A percentile compares a stretch with the other conserved stretches of the same genome.
These are phyloP conservation scores for Cacoxenus indagator DNA, from an alignment of 2,888 invertebrate species.

Conservation along the genomic window DNA sequence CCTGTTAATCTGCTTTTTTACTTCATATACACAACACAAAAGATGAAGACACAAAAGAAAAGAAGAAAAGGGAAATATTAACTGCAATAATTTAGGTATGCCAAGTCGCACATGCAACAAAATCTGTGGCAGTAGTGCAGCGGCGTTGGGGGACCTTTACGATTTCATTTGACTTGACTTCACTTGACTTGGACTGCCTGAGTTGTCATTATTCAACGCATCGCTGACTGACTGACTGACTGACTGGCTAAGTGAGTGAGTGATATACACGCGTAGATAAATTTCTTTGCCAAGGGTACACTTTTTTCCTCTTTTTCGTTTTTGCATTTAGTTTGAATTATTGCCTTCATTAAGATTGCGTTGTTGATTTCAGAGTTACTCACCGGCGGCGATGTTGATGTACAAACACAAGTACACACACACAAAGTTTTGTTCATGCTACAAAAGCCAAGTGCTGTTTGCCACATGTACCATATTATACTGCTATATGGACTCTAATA, in stretches of 20 bases:
- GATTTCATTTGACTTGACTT: too few relatives aligned
- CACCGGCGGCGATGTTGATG: slow-evolving; percentile 22
- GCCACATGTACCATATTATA: neutral
- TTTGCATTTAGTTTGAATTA: slow-evolving; percentile 62
- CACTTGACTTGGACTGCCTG: neutral
- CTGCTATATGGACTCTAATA: slow-evolving; percentile 9
- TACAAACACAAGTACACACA: slow-evolving; percentile 8
- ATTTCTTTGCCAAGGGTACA: neutral
- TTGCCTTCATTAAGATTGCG: slow-evolving; percentile 64
- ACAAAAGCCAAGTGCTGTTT: slow-evolving; percentile 7
- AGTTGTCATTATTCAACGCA: slow-evolving; percentile 23
- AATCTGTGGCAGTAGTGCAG: slow-evolving; percentile 3
- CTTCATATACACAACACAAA: too few relatives aligned
- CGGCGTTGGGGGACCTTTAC: neutral
- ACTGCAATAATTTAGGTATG: slow-evolving; percentile 17
- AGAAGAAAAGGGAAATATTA: neutral
- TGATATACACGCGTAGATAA: slow-evolving; percentile 31
- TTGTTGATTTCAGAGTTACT: slow-evolving; percentile 50
- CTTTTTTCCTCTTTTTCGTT: slow-evolving; percentile 32
- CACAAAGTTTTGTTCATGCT: neutral
- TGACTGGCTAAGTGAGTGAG: slow-evolving; percentile 33
- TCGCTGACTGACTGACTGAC: slow-evolving; percentile 26
- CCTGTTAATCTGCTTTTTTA: too few relatives aligned
- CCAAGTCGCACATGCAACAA: neutral
- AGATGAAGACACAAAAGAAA: neutral